Conservation (phyloP, 2,113 vertebrate genomes). For the Scytalopus superciliaris region DNA sequence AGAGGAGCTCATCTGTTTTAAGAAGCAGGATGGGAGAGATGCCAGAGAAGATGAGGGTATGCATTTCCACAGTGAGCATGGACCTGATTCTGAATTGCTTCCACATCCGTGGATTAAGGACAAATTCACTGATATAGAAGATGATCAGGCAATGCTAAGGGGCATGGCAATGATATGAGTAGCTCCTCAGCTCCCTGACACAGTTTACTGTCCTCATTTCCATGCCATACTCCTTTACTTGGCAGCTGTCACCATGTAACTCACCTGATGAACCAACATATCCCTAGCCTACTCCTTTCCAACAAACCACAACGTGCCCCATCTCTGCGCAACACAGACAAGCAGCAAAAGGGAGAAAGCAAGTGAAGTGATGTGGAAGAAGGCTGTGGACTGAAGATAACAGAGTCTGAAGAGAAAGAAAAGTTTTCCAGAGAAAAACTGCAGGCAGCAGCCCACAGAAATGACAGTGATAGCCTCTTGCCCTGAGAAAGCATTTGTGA, state of each 20-base stretch:
- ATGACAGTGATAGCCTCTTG: not conserved
- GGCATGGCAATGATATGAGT: not conserved
- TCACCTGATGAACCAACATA: not conserved
- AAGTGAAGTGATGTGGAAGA: not conserved
- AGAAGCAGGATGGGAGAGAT: not conserved
- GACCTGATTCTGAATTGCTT: rapidly evolving
- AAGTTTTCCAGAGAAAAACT: not conserved
- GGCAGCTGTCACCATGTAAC: not conserved
- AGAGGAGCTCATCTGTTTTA: not conserved
- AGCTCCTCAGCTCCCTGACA: not conserved
- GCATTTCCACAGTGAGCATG: not conserved
- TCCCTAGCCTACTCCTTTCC: not conserved
- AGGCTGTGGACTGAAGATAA: not conserved
- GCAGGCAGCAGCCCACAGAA: not conserved
- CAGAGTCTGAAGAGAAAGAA: not conserved
- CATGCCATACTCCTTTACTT: not conserved
- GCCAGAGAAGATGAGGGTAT: not conserved
- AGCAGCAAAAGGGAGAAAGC: not conserved
- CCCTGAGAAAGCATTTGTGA: not conserved
- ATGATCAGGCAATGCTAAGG: not conserved
- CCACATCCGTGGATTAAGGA: not conserved
- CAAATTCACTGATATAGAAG: not conserved
- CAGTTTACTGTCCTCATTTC: not conserved
- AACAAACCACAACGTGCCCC: not conserved
- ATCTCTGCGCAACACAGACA: not conserved